Base-by-base conservation (phyloP, 2,888 invertebrate species). In the Drosophila vallismaia region DNA sequence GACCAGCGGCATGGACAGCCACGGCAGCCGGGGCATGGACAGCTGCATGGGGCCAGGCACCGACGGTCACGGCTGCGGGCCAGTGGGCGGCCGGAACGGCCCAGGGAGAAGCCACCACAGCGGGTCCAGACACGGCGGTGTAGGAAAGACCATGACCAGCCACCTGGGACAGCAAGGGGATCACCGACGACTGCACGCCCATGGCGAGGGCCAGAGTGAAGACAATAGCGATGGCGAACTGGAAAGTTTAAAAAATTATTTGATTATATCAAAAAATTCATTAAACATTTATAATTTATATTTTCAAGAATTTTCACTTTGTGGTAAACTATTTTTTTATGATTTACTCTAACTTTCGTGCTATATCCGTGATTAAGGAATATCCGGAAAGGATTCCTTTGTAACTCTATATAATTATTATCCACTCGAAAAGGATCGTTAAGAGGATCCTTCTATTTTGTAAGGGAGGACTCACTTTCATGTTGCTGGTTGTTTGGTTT, bases 131-230 rank as follows among this genome's bases (percentile, higher is more conserved):
- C 24, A 81, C 88, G 33, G 89, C 89, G 14, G 90, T 90, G 40
- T 84, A 90, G 10, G 88, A 86, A n/a, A 89, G 78, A 54, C 89
- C 89, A 73, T 81, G 77, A 24, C 76, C 80, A 45, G 80, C 83
- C 59, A 88, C 52, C 71, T 88, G 88, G 6, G 88, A 82, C 66
- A 85, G 40, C 79, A 70, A 75, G 24, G 89, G 86, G 54, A 90
- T 77, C 60, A 90, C 64, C 3, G 91, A 90, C 6, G 90, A 88
- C 78, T 91, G 89, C 26, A 86, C 89, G 60, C 88, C 88, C 81
- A 89, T 77, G 79, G 89, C 88, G 36, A 92, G 84, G 62, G 90
- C 91, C 86, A 91, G 84, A 67, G 89, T 82, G 74, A 89, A 79
- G 79, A 90, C 75, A 75, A 80, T 74, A 58, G 80, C 86, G 58